phyloP scores from a whole-genome alignment of 2,888 invertebrate species.

The Laspeyria flexula region DNA sequence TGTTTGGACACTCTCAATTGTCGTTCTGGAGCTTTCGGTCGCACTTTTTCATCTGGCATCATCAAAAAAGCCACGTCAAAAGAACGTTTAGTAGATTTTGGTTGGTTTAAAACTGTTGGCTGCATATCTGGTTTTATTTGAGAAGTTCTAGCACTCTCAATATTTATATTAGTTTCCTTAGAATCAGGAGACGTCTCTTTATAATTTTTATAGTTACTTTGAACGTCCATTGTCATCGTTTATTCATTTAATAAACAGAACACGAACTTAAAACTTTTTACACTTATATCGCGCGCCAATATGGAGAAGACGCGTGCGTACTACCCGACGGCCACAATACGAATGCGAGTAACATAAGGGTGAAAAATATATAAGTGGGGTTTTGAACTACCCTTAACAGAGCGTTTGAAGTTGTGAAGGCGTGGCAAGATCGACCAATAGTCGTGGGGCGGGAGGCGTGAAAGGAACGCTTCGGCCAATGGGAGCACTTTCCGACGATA shows the following conservation, averaged over 20 bases:
- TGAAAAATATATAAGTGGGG: conserved; percentile 85
- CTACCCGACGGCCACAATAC: conserved; percentile 70
- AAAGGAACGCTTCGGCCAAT: conserved; percentile 70
- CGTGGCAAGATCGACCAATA: conserved; percentile 76
- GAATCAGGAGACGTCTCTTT: conserved; percentile 80
- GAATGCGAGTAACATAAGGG: conserved; percentile 82
- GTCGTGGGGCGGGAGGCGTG: conserved; percentile 70
- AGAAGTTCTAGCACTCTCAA: conserved; percentile 82
- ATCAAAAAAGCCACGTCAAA: conserved; percentile 97
- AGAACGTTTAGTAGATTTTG: conserved; percentile 89
- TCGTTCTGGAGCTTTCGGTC: conserved; percentile 87
- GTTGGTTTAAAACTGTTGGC: conserved; percentile 64
- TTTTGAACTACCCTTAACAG: conserved; percentile 78
- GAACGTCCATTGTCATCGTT: conserved; percentile 91
- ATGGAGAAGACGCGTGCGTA: conserved; percentile 75
- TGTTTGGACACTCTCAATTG: conserved; percentile 83
- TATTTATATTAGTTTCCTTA: conserved; percentile 75
- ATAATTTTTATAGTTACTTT: conserved; percentile 81
- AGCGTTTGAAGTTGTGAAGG: conserved; percentile 73
- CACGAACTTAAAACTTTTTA: conserved; percentile 75
- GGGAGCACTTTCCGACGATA: conserved; percentile 56
- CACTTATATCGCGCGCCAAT: conserved; percentile 80
- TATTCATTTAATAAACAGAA: conserved; percentile 72
- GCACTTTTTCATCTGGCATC: conserved; percentile 93
- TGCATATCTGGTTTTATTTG: conserved; percentile 76